These are phyloP conservation scores for Pipistrellus pipistrellus DNA, from an alignment of 2,797 vertebrate species.

Conservation along the genomic window DNA sequence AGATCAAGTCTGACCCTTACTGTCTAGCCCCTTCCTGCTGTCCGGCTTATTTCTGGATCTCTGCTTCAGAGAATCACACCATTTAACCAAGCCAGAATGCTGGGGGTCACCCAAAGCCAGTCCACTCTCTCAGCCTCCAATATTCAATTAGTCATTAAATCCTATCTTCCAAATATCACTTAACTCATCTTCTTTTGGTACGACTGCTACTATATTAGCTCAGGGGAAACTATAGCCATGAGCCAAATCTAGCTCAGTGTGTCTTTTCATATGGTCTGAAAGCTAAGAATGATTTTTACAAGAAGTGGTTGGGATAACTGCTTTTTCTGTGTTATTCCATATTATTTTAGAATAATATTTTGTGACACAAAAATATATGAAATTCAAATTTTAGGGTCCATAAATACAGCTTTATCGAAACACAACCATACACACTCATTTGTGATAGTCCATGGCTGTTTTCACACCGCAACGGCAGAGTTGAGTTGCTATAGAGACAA, in stretches of 20 bases:
- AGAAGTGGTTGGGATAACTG: neutral
- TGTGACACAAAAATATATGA: neutral
- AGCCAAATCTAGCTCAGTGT: neutral
- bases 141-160: neutral
- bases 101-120: neutral
- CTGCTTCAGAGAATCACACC: neutral
- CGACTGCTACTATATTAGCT: neutral
- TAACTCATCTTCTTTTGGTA: neutral
- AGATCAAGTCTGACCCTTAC: neutral
- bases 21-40: neutral
- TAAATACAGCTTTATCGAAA: neutral
- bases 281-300: neutral
- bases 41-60: slow-evolving; percentile 23
- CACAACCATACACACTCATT: neutral
- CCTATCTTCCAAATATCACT: neutral
- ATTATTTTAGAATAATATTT: neutral
- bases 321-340: neutral
- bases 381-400: neutral
- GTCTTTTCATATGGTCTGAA: neutral
- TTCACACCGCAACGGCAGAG: neutral
- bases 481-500: neutral
- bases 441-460: neutral
- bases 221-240: no score
- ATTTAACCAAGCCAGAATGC: neutral
- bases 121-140: neutral